A percentile compares a stretch with the other conserved stretches of the same genome.
These are phyloP conservation scores for Coreius guichenoti DNA, from an alignment of 2,797 vertebrate species.

Conservation along the genomic window DNA sequence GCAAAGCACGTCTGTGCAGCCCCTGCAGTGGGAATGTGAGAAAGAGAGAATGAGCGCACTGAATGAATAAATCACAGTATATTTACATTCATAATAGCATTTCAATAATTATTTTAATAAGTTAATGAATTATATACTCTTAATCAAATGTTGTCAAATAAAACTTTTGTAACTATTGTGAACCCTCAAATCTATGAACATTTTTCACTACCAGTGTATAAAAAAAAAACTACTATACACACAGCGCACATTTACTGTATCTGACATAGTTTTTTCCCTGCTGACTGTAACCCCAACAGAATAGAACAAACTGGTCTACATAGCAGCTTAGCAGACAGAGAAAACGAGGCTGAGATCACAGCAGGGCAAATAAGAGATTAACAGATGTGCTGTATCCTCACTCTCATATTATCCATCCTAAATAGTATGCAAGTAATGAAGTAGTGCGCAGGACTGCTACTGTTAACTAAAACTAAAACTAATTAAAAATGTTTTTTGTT, in stretches of 20 bases:
- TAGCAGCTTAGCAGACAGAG: slow-evolving; percentile 31
- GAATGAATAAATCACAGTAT: slow-evolving; percentile 21
- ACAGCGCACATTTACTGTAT: background rate
- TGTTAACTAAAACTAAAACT: background rate
- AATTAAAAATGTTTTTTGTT: background rate
- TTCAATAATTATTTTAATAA: background rate
- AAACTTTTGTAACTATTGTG: background rate
- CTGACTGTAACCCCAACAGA: slow-evolving; percentile 11
- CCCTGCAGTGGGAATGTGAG: slow-evolving; percentile 74
- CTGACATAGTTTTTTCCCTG: background rate
- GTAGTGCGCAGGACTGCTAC: background rate
- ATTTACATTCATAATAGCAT: slow-evolving; percentile 9
- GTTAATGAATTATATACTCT: background rate
- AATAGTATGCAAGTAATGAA: background rate
- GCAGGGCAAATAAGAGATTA: slow-evolving; percentile 10
- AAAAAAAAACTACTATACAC: background rate
- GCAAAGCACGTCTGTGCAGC: slow-evolving; percentile 91
- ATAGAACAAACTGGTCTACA: slow-evolving; percentile 16
- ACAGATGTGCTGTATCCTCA: background rate
- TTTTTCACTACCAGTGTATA: background rate
- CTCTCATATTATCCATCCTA: background rate
- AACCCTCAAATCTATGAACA: background rate
- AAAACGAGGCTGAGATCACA: background rate
- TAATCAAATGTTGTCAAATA: background rate
- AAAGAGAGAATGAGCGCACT: slow-evolving; percentile 32